Evolutionary conservation across 2,113 vertebrate genomes (phyloP), one percentile per base, ranked within the genome.

Genomic region (Mus musculus): DNA sequence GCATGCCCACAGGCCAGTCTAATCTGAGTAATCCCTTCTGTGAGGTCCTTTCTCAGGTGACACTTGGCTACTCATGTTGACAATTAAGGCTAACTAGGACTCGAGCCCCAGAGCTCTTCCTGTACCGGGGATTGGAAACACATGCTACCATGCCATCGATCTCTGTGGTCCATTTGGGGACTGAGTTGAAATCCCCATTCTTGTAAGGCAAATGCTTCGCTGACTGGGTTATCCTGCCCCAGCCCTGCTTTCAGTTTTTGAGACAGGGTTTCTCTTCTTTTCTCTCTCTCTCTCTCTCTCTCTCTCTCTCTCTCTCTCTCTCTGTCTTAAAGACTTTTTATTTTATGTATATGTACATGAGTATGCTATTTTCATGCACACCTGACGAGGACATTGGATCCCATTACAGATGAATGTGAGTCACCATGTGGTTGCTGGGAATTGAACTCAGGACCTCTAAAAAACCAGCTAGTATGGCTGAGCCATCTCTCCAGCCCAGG

Each of bases 121-220:
- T 49, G 82, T 16, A 11, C 42, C 30, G 49, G 42, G 28, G 42
- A 42, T 65, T 67, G 33, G 19, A 69, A 30, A 49, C 10, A 36
- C 39, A 30, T 1, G 49, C 28, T 30, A 19, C 26, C 42, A 33
- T 33, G 63, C 28, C 28, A 16, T 26, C 42, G 28, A 42, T 30
- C 14, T 46, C 42, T 7, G 46, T 42, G 39, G 30, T 2, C 3
- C 0, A 24, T 42, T 4, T 30, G 59, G 24, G n/a, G 6, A 65
- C 19, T 63, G n/a, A 63, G 30, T 65, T 63, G 16, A 65, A 39
- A 1, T 65, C n/a, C n/a, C 30, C 81, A 42, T 63, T 63, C 56
- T 61, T 61, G 13, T 84, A 42, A 63, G n/a, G 1, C 19, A 24
- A 56, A 24, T 14, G 8, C 13, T 12, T 81, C 5, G 7, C 78